Percentiles rank a stretch among this genome's conserved stretches.
phyloP scores from a whole-genome alignment of 2,888 invertebrate genomes.

The Nomada goodeniana region DNA sequence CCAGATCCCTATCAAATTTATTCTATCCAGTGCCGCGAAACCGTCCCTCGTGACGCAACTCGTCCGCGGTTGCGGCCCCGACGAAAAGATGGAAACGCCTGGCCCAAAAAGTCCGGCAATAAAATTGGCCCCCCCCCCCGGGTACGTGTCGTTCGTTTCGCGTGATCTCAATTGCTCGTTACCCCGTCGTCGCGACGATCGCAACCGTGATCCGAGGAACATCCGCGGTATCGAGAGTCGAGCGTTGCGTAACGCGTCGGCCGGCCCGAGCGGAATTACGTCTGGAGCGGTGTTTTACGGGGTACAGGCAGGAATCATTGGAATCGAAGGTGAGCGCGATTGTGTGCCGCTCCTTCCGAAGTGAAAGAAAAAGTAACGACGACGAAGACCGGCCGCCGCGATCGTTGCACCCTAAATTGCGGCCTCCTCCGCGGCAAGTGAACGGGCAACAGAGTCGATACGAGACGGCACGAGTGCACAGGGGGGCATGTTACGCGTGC shows the following conservation, averaged over 20 bases:
- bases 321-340: slow-evolving; percentile 26
- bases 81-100: not conserved
- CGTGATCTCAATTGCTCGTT: not conserved
- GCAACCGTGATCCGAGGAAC: slow-evolving; percentile 14
- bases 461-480: slow-evolving; percentile 33
- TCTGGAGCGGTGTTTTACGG: slow-evolving; percentile 58
- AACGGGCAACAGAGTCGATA: slow-evolving; percentile 37
- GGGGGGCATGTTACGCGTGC: slow-evolving; percentile 55
- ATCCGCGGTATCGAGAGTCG: slow-evolving; percentile 1
- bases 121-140: not conserved
- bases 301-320: slow-evolving; percentile 24
- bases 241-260: slow-evolving; percentile 34
- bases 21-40: not conserved
- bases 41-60: not conserved
- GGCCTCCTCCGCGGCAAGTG: slow-evolving; percentile 51
- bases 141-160: not conserved
- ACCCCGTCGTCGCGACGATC: slow-evolving; percentile 19
- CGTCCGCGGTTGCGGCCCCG: not conserved
- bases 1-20: not conserved
- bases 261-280: slow-evolving; percentile 51
- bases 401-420: slow-evolving; percentile 56
- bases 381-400: slow-evolving; percentile 43
- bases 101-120: slow-evolving; percentile 1
- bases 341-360: slow-evolving; percentile 38
- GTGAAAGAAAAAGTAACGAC: slow-evolving; percentile 63